Percentiles rank a stretch among this genome's conserved stretches.
phyloP scores from a whole-genome alignment of 23 tunicate species.

The Ciona savignyi region DNA sequence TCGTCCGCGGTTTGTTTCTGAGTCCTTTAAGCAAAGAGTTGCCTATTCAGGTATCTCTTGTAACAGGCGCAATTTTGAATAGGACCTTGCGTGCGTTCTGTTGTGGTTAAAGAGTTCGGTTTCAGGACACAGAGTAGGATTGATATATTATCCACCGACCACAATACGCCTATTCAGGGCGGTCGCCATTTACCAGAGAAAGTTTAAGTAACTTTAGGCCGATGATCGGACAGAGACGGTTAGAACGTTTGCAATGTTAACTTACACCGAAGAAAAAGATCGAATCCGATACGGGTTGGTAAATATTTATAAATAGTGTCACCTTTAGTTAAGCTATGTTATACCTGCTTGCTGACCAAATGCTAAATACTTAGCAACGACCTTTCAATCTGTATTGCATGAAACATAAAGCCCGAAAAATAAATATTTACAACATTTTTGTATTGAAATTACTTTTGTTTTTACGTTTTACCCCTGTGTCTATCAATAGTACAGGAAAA shows the following conservation, averaged over 20 bases:
- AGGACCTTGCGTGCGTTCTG: not conserved
- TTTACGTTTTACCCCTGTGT: too few species aligned
- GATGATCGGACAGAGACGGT: not conserved
- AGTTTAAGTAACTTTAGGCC: not conserved
- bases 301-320: too few species aligned
- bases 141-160: not conserved
- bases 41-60: not conserved
- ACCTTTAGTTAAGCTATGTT: too few species aligned
- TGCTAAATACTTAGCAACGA: too few species aligned
- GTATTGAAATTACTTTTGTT: too few species aligned
- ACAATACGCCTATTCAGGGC: too few species aligned
- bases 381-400: too few species aligned
- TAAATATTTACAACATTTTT: too few species aligned
- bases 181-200: not conserved
- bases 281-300: not conserved
- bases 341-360: too few species aligned
- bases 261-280: not conserved
- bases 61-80: not conserved
- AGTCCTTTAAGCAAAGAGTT: not conserved
- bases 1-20: too few species aligned
- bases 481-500: too few species aligned
- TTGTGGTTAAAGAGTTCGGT: not conserved
- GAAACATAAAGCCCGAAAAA: too few species aligned
- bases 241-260: not conserved
- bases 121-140: not conserved